Evolutionary conservation across 2,113 vertebrate species (phyloP).

Genomic region (Corythoichthys intestinalis): DNA sequence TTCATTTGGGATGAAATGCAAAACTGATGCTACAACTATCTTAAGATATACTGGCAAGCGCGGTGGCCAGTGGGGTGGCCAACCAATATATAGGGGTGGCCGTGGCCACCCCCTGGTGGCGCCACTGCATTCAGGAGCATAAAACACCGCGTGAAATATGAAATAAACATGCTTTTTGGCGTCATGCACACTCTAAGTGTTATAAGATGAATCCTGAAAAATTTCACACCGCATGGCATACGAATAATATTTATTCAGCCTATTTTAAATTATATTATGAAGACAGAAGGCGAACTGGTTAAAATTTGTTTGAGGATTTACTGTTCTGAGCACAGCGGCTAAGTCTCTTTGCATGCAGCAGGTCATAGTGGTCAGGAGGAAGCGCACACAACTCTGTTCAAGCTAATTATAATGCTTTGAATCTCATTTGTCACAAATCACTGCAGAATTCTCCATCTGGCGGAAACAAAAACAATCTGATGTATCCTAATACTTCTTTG

Average conservation of each 20-base stretch:
- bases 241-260: background rate
- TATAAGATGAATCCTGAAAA: background rate
- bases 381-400: conserved; percentile 1
- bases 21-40: no score
- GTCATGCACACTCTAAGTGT: no score
- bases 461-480: background rate
- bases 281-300: background rate
- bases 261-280: background rate
- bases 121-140: no score
- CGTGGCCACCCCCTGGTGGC: no score
- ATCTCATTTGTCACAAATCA: conserved; percentile 32
- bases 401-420: conserved; percentile 18
- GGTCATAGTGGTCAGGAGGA: conserved; percentile 14
- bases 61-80: no score
- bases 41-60: no score
- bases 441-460: conserved; percentile 6
- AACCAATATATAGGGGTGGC: no score
- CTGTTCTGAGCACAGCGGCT: conserved; percentile 14
- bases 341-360: conserved; percentile 33
- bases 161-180: no score
- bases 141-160: no score
- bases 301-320: conserved; percentile 7
- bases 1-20: no score
- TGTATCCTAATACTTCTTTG: background rate
- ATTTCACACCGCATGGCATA: background rate